Base-by-base conservation (phyloP, 2,797 vertebrate species). In the Cuculus canorus region DNA sequence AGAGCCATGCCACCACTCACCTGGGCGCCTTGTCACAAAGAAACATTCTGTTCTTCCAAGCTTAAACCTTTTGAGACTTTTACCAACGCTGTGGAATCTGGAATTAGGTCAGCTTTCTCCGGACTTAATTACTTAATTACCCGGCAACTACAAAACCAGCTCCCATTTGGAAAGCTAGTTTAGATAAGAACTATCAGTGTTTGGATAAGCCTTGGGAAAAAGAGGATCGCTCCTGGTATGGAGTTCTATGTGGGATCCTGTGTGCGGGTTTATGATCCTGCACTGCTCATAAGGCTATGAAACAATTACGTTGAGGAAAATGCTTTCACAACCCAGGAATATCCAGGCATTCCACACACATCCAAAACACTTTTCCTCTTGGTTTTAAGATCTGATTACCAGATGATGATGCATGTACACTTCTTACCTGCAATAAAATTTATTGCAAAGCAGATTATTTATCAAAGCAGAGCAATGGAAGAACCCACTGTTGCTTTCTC, bases 391-490 rank as follows among this genome's bases (percentile, higher is more conserved):
- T 22, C 75, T 50, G 43, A 54, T 53, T 39, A 71, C 22, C 22
- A 60, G 13, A 7, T 24, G 6, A 60, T 57, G 8, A 19, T 5
- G 8, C 32, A 52, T 0, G 0, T 10, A 1, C 33, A 16, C 32
- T 50, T 65, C 41, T 59, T 24, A 82, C 33, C 45, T 35, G 61
- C 32, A 39, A 39, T 32, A 33, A 17, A 69, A 43, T 28, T 35
- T 35, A 17, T 39, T 3, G 0, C 32, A 50, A 32, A 54, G 4
- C 8, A 50, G 32, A 45, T 66, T 84, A 48, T 70, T 35, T n/a
- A 25, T n/a, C 63, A 13, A 65, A 93, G 19, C 0, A 6, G 41
- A 86, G 37, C 56, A 82, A 45, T 4, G 14, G 50, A 28, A 39
- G 17, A 45, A 56, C 25, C 37, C 32, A 4, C 68, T n/a, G 57